Base-by-base conservation (phyloP, 2,113 vertebrate genomes). In the Aphelocoma coerulescens region DNA sequence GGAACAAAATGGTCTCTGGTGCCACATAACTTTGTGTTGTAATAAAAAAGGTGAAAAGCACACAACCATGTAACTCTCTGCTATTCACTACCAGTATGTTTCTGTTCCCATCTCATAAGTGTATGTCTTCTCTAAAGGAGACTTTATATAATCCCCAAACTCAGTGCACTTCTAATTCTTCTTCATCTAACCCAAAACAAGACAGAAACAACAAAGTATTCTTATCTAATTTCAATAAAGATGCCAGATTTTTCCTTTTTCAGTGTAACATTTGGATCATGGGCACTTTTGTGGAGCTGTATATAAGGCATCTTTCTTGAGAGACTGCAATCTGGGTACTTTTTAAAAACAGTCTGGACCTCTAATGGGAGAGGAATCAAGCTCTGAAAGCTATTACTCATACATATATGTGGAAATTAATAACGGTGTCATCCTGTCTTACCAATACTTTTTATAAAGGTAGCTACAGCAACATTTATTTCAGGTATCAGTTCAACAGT, bases 401-500 rank as follows among this genome's bases (percentile, higher is more conserved):
- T 26, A 58, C 18, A 14, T 32, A 80, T 7, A 69, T 9, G 44
- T 11, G 16, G 55, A 30, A 85, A 81, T 26, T 15, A 91, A 37
- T 4, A 30, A 24, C 3, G 5, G 26, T 30, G 33, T 67, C 11
- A 48, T 43, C n/a, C 39, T 61, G 26, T 91, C 98, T 96, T 97
- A 99, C 99, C 99, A 21, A 86, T 77, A 9, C 48, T 66, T 49
- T 86, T 96, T 37, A 17, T 93, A 96, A 99, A 99, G 39, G 97
- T 98, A 85, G 98, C 76, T 46, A 99, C 98, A 1, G 98, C 98
- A 33, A 55, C 87, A n/a, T 80, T 82, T 37, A 57, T 91, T 91
- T 99, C 98, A 41, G 51, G 92, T 73, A 99, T 98, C 79, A 97
- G 44, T 98, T 99, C 99, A 96, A 99, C 16, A 23, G 91, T 89